Base-by-base conservation (phyloP, 37 sponge, comb jelly and placozoan genomes). In the Lycopodina hypogea region DNA sequence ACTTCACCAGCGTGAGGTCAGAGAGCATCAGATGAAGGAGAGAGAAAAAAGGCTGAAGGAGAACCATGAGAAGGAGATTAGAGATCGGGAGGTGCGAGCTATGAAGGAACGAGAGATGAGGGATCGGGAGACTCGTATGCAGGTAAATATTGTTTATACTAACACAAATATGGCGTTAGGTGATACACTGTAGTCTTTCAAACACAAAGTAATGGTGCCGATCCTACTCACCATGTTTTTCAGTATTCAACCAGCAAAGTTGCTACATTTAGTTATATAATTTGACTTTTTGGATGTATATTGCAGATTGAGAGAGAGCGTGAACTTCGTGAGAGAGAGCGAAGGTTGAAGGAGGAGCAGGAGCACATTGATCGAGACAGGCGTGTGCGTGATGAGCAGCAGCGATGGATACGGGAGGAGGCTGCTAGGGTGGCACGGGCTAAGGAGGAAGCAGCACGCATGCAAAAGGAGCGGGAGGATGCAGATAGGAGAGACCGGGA, bases 11-110 rank as follows among this genome's bases (percentile, higher is more conserved):
- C 69, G 81, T 12, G 87, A 77, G 42, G 65, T 34, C 50, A 74
- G 78, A 36, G 92, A 87, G 65, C 71, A 70, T 15, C 81, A 84
- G 0, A 36, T 81, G 38, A 81, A 71, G 23, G 84, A 87, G 56
- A 65, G 86, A 23, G 84, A 84, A 69, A 62, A 62, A 56, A 68
- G 75, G 23, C 6, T 63, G 34, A 63, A 76, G 68, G 85, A 80
- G 42, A 79, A 65, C 21, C 61, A 75, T 30, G 67, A 76, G 30
- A 63, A 62, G 68, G 77, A 78, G 35, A 15, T 83, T n/a, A 63
- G 75, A 8, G 89, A 78, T 36, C 78, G 75, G 14, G 89, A 88
- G 36, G 21, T 75, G 69, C 65, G 68, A 38, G 60, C 67, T 1
- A 9, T 40, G 18, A 75, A 66, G 42, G 88, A 87, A 73, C 39